These are phyloP conservation scores for Leptopilina boulardi DNA, from an alignment of 1,140 invertebrate genomes.

Conservation along the genomic window DNA sequence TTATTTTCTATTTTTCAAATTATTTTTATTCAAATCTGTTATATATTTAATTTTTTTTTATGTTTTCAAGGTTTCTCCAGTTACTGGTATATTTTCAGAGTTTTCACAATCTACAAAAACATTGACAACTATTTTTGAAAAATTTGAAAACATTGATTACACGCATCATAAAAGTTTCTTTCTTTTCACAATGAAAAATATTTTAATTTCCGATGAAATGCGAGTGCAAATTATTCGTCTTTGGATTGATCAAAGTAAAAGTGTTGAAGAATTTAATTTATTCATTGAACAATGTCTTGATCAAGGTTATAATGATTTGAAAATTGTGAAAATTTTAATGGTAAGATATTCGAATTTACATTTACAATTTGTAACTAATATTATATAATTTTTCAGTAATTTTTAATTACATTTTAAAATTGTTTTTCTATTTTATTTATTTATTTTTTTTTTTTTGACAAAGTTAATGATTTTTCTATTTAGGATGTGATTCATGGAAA, in stretches of 20 bases:
- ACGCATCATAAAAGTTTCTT: not conserved
- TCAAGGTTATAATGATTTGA: not conserved
- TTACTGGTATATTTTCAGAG: not conserved
- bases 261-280: not conserved
- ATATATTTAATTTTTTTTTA: not conserved
- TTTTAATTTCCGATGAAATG: not conserved
- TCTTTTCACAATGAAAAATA: not conserved
- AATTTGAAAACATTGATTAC: not conserved
- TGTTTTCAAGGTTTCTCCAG: not conserved
- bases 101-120: not conserved
- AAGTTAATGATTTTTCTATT: not conserved
- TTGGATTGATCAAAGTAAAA: not conserved
- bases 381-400: no score
- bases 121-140: not conserved
- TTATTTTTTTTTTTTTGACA: not conserved
- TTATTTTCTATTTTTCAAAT: not conserved
- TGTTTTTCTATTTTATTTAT: not conserved
- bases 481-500: not conserved
- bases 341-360: no score
- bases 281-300: not conserved
- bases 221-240: not conserved
- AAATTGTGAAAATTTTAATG: constrained; percentile 6
- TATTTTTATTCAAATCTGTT: not conserved
- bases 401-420: not conserved
- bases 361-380: no score